Conservation (phyloP, 2,797 vertebrate species). For the Tenualosa ilisha region DNA sequence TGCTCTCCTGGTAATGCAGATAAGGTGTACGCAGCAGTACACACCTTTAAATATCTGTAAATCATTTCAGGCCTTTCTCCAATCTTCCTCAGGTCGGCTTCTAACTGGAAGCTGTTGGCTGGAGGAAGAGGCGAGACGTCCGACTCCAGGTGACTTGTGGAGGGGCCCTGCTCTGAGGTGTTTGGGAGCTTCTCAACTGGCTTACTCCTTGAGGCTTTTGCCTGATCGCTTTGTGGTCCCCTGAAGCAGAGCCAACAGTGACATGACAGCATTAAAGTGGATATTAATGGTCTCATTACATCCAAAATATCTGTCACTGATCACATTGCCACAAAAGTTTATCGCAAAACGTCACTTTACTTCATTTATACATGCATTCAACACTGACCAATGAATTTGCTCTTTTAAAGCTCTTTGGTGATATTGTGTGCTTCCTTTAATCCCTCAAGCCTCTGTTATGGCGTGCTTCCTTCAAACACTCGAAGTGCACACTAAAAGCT, state of each 20-base stretch:
- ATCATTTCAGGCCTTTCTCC: conserved; percentile 76
- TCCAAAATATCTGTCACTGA: too few species aligned
- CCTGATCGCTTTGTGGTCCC: not conserved
- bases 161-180: not conserved
- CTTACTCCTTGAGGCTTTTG: conserved; percentile 7
- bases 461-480: too few species aligned
- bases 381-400: too few species aligned
- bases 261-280: not conserved
- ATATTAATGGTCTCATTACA: not conserved
- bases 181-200: not conserved
- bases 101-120: conserved; percentile 89
- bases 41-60: conserved; percentile 89
- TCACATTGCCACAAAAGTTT: too few species aligned
- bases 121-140: conserved; percentile 75
- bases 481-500: too few species aligned
- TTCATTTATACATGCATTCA: too few species aligned
- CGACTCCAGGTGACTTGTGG: not conserved
- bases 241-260: not conserved
- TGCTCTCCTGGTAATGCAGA: not conserved
- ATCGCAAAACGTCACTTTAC: too few species aligned
- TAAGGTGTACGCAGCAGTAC: conserved; percentile 3
- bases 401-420: too few species aligned
- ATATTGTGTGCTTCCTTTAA: too few species aligned
- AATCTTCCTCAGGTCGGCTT: conserved; percentile 88
- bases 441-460: too few species aligned